Base-by-base conservation (phyloP, 2,113 vertebrate genomes). In the Bolborhynchus lineola region DNA sequence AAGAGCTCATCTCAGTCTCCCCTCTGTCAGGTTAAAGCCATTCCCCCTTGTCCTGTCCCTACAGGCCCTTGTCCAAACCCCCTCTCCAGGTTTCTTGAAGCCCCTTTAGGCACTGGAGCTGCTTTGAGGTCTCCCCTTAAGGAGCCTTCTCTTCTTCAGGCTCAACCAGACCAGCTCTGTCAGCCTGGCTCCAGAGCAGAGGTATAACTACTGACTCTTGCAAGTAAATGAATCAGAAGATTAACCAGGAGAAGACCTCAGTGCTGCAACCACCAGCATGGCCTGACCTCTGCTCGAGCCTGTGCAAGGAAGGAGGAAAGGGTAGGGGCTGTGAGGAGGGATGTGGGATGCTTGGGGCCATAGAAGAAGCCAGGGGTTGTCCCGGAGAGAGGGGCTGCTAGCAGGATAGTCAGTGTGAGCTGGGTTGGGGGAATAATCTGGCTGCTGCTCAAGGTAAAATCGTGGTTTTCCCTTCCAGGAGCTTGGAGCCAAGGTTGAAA, bases 321-420 rank as follows among this genome's bases (percentile, higher is more conserved):
- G 42, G 57, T 10, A 50, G 76, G 26, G 29, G 26, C 23, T 16
- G 21, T 0, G 0, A 57, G 26, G 46, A 13, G 26, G 53, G 29
- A n/a, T 44, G 46, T 8, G 24, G 0, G 0, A 39, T 47, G 35
- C 16, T 28, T 69, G 63, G 17, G 44, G 47, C 50, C 0, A 0
- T 44, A 41, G 60, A 67, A 89, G 65, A 37, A 75, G 55, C 25
- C 28, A n/a, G 31, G 20, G 21, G 46, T 68, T 75, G 28, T 77
- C 35, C 86, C 33, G 35, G 49, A 57, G n/a, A 59, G 57, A 59
- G 57, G 70, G 57, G 29, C 42, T 87, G 70, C 67, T 79, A 50
- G 63, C 82, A 60, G 42, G 37, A 49, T 13, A 57, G 60, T 24
- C 6, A 1, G 11, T 5, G 16, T 41, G 42, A 87, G 55, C 13